These are phyloP conservation scores for Eira barbara DNA, from an alignment of 2,113 vertebrate genomes.

Conservation along the genomic window DNA sequence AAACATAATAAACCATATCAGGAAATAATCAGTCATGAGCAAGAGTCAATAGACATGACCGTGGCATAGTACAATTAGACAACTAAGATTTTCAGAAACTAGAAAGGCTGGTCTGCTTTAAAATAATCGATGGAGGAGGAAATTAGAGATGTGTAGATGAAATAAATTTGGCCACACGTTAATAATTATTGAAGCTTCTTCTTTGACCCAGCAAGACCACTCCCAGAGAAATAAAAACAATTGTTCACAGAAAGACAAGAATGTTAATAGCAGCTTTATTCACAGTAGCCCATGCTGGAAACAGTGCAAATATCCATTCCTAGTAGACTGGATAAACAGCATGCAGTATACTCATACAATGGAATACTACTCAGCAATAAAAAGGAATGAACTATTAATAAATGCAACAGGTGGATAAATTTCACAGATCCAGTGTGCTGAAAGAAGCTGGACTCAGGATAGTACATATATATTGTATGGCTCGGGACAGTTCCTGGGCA, in stretches of 20 bases:
- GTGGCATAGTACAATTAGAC: not conserved
- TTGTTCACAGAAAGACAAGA: not conserved
- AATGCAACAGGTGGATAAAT: not conserved
- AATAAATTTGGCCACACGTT: not conserved
- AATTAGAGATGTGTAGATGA: not conserved
- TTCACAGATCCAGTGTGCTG: not conserved
- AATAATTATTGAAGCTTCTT: not conserved
- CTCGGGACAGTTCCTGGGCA: not conserved
- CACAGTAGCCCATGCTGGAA: not conserved
- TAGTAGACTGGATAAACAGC: not conserved
- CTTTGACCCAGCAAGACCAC: not conserved
- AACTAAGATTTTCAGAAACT: not conserved
- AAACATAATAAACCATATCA: not conserved
- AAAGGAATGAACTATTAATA: not conserved
- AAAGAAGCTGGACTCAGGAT: not conserved
- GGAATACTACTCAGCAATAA: not conserved
- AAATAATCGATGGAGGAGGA: not conserved
- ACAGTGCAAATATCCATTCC: not conserved
- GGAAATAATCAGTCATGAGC: not conserved
- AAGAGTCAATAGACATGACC: not conserved
- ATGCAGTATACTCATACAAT: not conserved
- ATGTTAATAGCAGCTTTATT: not conserved
- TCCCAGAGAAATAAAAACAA: constrained; percentile 7
- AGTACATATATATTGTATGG: accelerated
- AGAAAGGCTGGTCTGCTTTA: not conserved